Conservation (phyloP, 2,113 vertebrate species). For the Perca fluviatilis region DNA sequence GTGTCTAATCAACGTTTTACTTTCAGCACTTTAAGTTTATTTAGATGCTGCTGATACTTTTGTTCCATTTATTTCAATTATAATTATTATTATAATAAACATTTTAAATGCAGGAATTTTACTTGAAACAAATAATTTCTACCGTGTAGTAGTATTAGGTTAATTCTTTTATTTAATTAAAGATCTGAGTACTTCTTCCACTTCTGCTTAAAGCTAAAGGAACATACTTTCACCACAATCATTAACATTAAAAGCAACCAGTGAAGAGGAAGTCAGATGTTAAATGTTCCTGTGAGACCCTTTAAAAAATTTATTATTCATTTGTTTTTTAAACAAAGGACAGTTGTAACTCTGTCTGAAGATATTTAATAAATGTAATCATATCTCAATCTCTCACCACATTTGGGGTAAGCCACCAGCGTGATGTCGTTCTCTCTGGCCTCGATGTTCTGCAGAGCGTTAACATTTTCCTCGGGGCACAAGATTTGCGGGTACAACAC, state of each 20-base stretch:
- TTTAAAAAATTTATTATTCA: too few species aligned
- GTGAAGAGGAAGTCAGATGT: too few species aligned
- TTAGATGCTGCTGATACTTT: background rate
- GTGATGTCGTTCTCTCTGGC: constrained; percentile 83
- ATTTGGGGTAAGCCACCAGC: constrained; percentile 87
- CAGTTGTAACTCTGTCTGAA: background rate
- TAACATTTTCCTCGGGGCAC: constrained; percentile 77
- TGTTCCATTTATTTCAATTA: background rate
- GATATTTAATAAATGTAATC: background rate
- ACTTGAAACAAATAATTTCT: background rate
- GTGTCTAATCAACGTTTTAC: too few species aligned
- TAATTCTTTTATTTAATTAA: background rate
- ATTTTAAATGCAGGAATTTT: background rate
- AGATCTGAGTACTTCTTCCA: background rate
- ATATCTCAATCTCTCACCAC: constrained; percentile 76
- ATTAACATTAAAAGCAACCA: too few species aligned
- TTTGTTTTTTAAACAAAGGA: too few species aligned
- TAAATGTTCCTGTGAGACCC: too few species aligned
- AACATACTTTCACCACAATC: too few species aligned
- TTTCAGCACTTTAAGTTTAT: too few species aligned
- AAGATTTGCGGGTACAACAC: constrained; percentile 80
- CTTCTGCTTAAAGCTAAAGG: too few species aligned
- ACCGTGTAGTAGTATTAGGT: background rate
- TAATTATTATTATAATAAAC: too few species aligned
- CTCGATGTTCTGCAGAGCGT: constrained; percentile 74